Evolutionary conservation across 1,140 invertebrate genomes (phyloP), one percentile per base, ranked within the genome.

Genomic region (Apis laboriosa): DNA sequence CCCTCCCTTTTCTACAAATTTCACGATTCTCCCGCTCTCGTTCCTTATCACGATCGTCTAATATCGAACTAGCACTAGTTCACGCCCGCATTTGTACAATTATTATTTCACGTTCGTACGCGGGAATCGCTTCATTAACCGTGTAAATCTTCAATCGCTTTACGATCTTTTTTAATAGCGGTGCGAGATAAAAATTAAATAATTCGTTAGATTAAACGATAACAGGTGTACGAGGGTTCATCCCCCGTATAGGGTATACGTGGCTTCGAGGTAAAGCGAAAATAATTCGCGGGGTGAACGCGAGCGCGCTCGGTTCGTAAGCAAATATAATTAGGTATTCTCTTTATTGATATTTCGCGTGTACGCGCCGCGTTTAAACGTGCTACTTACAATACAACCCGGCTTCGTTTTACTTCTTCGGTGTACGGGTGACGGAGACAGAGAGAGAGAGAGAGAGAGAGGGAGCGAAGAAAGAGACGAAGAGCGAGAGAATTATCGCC

Each of bases 311-410:
- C 24, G 73, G 51, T 43, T 55, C 55, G 64, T 58, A 67, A 34
- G 43, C 73, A 77, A 77, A 82, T 68, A 70, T 74, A 77, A 70
- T 82, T 82, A 68, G 55, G 64, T 61, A 70, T 77, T 77, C 74
- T 67, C 73, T 82, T 82, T 77, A 82, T 82, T 70, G 80, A 82
- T 77, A 82, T 82, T 77, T 82, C 80, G 80, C 74, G 74, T 77
- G 74, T 70, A 60, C 64, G 24, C n/a, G 80, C 24, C 64, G 55
- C 73, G 60, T 82, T 82, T 60, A n/a, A 82, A 76, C 49, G 80
- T 24, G 77, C 73, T 70, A 82, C 73, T 70, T 77, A 82, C 73
- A 77, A 82, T 77, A 34, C 63, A 43, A 55, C n/a, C 9, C 43
- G 15, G 13, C 34, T 55, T 58, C 34, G 66, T n/a, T 61, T 77